phyloP scores from a whole-genome alignment of 2,797 vertebrate species.

The Argyrosomus regius region DNA sequence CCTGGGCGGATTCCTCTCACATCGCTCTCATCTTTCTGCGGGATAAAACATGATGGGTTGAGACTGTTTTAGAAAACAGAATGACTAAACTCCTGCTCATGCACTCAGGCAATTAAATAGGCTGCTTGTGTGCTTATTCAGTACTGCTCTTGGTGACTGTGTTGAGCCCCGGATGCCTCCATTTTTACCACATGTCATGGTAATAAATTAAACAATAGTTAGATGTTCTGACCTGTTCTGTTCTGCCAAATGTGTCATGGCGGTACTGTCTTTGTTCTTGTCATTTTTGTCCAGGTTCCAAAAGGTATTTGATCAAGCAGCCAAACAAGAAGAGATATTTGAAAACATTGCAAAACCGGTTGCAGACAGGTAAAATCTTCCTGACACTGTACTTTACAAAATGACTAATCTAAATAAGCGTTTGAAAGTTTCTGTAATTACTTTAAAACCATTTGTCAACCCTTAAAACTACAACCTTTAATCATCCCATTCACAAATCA shows the following conservation, averaged over 20 bases:
- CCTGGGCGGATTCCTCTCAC: constrained; percentile 66
- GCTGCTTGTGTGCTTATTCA: constrained; percentile 43
- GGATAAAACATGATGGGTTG: constrained; percentile 57
- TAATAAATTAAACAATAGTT: constrained; percentile 21
- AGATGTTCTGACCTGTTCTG: neutral
- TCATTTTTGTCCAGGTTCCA: constrained; percentile 88
- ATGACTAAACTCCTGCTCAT: constrained; percentile 56
- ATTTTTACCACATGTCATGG: neutral
- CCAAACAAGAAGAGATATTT: constrained; percentile 95
- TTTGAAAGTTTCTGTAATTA: neutral
- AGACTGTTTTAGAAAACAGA: constrained; percentile 61
- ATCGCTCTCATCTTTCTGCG: constrained; percentile 63
- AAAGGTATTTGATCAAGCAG: constrained; percentile 93
- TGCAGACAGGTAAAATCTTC: constrained; percentile 91
- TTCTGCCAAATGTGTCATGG: neutral
- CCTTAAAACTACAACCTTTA: neutral
- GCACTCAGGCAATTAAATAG: constrained; percentile 45
- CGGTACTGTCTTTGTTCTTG: neutral
- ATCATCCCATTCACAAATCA: neutral
- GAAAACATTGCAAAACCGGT: constrained; percentile 94
- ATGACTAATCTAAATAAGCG: neutral
- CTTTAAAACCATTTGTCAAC: neutral
- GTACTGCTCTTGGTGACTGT: constrained; percentile 35
- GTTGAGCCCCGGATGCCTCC: constrained; percentile 7
- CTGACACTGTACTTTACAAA: neutral